Percentiles rank a stretch among this genome's conserved stretches.
These are phyloP conservation scores for Andricus curvator DNA, from an alignment of 2,888 invertebrate genomes.

Conservation along the genomic window DNA sequence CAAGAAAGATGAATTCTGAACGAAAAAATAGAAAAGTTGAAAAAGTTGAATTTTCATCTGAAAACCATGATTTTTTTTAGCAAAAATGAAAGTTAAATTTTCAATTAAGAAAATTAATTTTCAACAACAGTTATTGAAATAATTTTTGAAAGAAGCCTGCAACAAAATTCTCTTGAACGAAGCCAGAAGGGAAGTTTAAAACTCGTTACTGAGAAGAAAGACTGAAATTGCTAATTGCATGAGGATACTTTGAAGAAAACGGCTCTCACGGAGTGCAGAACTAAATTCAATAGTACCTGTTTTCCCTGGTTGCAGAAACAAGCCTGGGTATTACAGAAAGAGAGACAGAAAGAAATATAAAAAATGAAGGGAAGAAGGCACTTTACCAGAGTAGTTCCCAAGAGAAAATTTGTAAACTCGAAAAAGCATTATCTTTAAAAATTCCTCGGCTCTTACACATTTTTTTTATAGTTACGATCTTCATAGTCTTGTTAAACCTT, in stretches of 20 bases:
- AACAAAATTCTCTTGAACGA: slow-evolving; percentile 2
- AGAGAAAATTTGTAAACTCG: background rate
- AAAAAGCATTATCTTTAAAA: background rate
- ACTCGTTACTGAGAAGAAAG: background rate
- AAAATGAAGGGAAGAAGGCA: background rate
- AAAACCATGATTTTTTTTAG: too few species aligned
- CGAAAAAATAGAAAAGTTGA: too few species aligned
- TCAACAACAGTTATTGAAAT: background rate
- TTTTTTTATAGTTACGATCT: too few species aligned
- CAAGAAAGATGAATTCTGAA: too few species aligned
- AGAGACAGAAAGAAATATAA: background rate
- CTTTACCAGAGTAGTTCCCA: slow-evolving; percentile 13
- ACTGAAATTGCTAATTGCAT: slow-evolving; percentile 38
- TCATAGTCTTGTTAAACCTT: too few species aligned
- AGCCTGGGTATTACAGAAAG: background rate
- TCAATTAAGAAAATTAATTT: too few species aligned
- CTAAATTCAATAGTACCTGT: slow-evolving; percentile 31
- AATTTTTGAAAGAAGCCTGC: background rate
- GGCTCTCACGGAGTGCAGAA: slow-evolving; percentile 15
- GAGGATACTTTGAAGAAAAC: slow-evolving; percentile 20
- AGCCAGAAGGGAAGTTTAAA: background rate
- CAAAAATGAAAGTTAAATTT: too few species aligned
- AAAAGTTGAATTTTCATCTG: too few species aligned
- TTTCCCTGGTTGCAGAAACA: slow-evolving; percentile 22
- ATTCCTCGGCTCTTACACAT: background rate